phyloP scores from a whole-genome alignment of 2,113 vertebrate species.

The Todiramphus chloris region DNA sequence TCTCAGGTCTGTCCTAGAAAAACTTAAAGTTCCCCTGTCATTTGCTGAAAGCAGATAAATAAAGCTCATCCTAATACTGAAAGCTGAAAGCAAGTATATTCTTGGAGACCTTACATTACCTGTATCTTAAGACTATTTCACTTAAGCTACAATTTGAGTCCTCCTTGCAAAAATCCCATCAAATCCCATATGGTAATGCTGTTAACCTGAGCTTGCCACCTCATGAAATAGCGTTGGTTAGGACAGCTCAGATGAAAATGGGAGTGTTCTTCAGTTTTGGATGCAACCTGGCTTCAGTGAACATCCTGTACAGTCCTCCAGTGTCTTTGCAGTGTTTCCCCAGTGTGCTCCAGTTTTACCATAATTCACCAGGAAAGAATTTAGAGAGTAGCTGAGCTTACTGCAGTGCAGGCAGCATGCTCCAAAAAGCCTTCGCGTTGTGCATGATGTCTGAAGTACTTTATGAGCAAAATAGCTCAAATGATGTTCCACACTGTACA shows the following conservation, averaged over 20 bases:
- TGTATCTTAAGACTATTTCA: background rate
- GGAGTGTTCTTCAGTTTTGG: background rate
- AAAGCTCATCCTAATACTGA: background rate
- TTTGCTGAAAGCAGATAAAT: background rate
- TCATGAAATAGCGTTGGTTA: background rate
- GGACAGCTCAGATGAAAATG: background rate
- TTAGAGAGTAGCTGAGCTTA: background rate
- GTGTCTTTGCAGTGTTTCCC: background rate
- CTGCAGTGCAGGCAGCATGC: background rate
- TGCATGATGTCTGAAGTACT: background rate
- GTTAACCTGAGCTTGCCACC: background rate
- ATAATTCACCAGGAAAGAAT: background rate
- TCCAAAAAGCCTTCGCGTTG: background rate
- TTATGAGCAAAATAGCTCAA: background rate
- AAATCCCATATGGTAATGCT: background rate
- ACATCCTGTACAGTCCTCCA: background rate
- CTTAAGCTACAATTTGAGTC: background rate
- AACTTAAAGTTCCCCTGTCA: background rate
- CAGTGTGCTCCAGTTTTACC: background rate
- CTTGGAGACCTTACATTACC: background rate
- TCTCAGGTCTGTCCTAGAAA: background rate
- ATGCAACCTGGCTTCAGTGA: background rate
- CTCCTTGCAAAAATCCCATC: conserved; percentile 4
- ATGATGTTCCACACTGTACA: background rate
- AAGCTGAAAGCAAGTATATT: background rate